Base-by-base conservation (phyloP, 2,888 invertebrate genomes). In the Erpobdella octoculata region DNA sequence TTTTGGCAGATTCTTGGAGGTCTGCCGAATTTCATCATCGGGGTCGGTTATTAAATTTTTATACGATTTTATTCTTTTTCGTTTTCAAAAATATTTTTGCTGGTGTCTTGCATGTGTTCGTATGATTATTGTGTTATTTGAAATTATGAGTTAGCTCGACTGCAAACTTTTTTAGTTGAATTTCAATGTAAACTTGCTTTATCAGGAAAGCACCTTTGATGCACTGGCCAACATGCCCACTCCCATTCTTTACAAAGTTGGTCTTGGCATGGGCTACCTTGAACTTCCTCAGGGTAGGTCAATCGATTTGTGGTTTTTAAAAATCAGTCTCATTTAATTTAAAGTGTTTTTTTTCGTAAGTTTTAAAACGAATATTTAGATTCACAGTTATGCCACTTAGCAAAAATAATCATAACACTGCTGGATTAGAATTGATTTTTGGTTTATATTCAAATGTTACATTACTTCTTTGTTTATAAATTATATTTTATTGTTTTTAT, bases 181-280 rank as follows among this genome's bases (percentile, higher is more conserved):
- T n/a, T n/a, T n/a, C n/a, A n/a, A n/a, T n/a, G n/a, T n/a, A n/a
- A n/a, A n/a, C n/a, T n/a, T n/a, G n/a, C n/a, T 53, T 53, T n/a
- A 5, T 3, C 69, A 69, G 69, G 69, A 69, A 35, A 48, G 69
- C 69, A 18, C 25, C 18, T 48, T 58, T n/a, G 69, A 69, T 8
- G 58, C 58, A 3, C 12, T 58, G 4, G 69, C 46, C 15, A 12
- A 9, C 62, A 62, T 62, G 62, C 83, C 86, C 0, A 81, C 86
- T 18, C 90, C 94, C 0, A 88, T 91, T 5, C 84, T 97, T 71
- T 97, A 96, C 85, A 91, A 93, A 85, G 93, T 98, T 71, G 91
- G 93, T 79, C 87, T 98, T 18, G 97, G 98, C 64, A 96, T 95
- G 92, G 98, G 98, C 0, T 99, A 96, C 84, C 85, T 98, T 78